Percentiles rank a stretch among this genome's conserved stretches.
Evolutionary conservation across 2,113 vertebrate species (phyloP).

Genomic region (Marcusenius ussheri): DNA sequence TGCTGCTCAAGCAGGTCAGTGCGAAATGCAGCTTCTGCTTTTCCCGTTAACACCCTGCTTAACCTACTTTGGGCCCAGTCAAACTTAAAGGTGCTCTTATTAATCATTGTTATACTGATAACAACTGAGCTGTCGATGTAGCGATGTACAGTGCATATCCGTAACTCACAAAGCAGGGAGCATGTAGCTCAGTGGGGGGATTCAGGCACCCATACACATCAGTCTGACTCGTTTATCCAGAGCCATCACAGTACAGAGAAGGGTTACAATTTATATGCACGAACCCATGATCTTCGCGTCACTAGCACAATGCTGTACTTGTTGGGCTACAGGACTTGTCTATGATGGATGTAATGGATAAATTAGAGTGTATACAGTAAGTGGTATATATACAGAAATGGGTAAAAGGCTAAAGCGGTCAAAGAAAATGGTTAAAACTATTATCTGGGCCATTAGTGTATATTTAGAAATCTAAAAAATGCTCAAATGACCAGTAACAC

Average conservation of each 20-base stretch:
- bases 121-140: neutral
- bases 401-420: neutral
- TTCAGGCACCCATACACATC: neutral
- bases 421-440: neutral
- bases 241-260: too few relatives aligned
- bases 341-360: neutral
- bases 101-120: neutral
- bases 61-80: neutral
- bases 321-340: neutral
- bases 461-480: neutral
- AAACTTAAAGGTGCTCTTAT: neutral
- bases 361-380: neutral
- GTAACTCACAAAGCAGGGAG: neutral
- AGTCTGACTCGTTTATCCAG: too few relatives aligned
- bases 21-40: neutral
- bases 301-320: neutral
- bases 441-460: neutral
- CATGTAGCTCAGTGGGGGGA: neutral
- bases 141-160: neutral
- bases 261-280: neutral
- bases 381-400: neutral
- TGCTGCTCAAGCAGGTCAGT: slow-evolving; percentile 77
- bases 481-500: neutral
- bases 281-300: neutral
- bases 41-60: neutral